phyloP scores from a whole-genome alignment of 2,888 invertebrate species.

The Tholera decimalis region DNA sequence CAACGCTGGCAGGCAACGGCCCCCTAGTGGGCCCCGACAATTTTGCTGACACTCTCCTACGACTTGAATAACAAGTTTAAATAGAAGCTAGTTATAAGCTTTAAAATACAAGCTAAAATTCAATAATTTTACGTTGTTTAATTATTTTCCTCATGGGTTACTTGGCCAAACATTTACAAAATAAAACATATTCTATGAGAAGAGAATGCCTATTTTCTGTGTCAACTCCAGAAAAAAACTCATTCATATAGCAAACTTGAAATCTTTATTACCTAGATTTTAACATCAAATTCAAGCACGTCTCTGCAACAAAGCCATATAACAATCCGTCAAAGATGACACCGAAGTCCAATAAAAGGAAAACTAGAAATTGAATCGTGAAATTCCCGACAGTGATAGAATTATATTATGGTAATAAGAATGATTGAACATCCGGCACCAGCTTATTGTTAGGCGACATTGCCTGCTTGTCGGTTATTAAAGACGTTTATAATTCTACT shows the following conservation, averaged over 20 bases:
- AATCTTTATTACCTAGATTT: slow-evolving; percentile 12
- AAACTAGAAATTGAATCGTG: slow-evolving; percentile 63
- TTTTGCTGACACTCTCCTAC: no score
- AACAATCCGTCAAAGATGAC: slow-evolving; percentile 27
- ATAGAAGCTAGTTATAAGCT: no score
- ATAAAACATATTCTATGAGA: neutral
- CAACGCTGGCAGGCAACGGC: no score
- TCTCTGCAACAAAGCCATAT: slow-evolving; percentile 13
- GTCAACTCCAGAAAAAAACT: neutral
- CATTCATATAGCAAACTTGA: neutral
- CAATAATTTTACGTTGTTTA: neutral
- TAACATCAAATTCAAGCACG: slow-evolving; percentile 2
- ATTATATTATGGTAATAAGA: slow-evolving; percentile 82
- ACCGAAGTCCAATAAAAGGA: slow-evolving; percentile 36
- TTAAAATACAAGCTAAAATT: neutral
- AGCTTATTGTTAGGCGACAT: slow-evolving; percentile 77
- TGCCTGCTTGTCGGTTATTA: slow-evolving; percentile 71
- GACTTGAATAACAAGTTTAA: neutral
- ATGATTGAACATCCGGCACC: slow-evolving; percentile 80
- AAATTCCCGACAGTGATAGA: slow-evolving; percentile 68
- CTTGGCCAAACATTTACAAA: neutral
- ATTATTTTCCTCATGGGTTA: neutral
- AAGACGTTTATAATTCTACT: slow-evolving; percentile 72
- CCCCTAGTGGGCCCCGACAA: no score
- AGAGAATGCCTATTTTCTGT: neutral